Percentiles rank a stretch among this genome's conserved stretches.
These are phyloP conservation scores for Chrysemys picta DNA, from an alignment of 2,113 vertebrate genomes.

Conservation along the genomic window DNA sequence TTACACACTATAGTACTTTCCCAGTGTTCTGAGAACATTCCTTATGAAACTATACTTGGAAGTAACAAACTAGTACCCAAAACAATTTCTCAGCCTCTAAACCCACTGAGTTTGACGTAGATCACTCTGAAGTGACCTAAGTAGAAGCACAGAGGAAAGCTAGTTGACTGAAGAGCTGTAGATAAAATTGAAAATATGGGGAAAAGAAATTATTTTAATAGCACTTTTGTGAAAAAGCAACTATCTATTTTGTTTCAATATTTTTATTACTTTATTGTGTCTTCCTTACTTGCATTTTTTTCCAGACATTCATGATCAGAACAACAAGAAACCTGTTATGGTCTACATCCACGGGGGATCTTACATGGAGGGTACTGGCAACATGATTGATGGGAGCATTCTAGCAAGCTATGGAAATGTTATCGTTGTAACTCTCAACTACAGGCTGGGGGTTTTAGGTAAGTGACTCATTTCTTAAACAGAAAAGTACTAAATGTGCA, in stretches of 20 bases:
- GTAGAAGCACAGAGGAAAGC: background rate
- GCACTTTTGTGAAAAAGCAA: background rate
- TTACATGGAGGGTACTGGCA: slow-evolving; percentile 95
- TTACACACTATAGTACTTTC: background rate
- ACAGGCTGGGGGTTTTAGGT: slow-evolving; percentile 93
- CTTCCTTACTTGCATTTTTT: slow-evolving; percentile 64
- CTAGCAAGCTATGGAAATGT: slow-evolving; percentile 95
- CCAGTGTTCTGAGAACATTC: background rate
- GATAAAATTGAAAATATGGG: background rate
- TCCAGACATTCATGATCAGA: slow-evolving; percentile 92
- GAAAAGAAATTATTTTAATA: background rate
- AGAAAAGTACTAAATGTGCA: background rate
- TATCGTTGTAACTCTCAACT: slow-evolving; percentile 95
- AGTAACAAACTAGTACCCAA: background rate
- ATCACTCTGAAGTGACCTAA: background rate
- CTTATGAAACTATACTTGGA: background rate
- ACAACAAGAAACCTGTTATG: slow-evolving; percentile 92
- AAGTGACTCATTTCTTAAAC: slow-evolving; percentile 63
- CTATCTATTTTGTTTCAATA: background rate
- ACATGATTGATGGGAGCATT: slow-evolving; percentile 96
- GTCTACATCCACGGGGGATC: slow-evolving; percentile 96
- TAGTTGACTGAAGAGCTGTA: background rate
- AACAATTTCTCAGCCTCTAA: background rate
- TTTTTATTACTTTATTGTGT: slow-evolving; percentile 69
- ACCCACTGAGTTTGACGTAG: background rate